Conservation (phyloP, 2,797 vertebrate genomes). For the Pterois miles region DNA sequence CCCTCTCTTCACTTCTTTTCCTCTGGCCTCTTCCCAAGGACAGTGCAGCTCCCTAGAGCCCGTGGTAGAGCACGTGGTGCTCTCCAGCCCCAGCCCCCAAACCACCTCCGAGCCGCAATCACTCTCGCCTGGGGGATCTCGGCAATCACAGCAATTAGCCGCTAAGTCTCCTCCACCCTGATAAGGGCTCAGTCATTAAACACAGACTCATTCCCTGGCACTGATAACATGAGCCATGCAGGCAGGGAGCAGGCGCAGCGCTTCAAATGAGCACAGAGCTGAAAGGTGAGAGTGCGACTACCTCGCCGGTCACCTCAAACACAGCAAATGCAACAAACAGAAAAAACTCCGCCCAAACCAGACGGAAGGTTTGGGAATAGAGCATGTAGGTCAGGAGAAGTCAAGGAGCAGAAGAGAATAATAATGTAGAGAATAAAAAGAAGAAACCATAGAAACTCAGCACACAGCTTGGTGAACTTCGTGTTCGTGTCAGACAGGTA, state of each 20-base stretch:
- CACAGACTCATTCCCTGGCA: conserved; percentile 81
- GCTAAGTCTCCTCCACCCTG: conserved; percentile 85
- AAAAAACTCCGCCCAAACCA: conserved; percentile 6
- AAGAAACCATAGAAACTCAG: neutral
- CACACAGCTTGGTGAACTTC: conserved; percentile 47
- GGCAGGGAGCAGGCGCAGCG: conserved; percentile 71
- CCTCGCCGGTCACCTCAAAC: conserved; percentile 50
- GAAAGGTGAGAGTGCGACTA: conserved; percentile 69
- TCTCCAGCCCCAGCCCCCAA: conserved; percentile 68
- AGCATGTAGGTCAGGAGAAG: conserved; percentile 13
- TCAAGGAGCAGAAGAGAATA: neutral
- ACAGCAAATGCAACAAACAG: conserved; percentile 7
- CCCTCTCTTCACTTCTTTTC: conserved; percentile 45
- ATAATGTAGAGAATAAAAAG: neutral
- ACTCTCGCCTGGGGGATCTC: conserved; percentile 78
- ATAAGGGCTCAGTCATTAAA: conserved; percentile 89
- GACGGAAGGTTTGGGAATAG: neutral
- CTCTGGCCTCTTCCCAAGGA: conserved; percentile 82
- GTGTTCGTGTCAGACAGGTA: conserved; percentile 50
- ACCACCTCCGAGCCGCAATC: conserved; percentile 71
- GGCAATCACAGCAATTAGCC: conserved; percentile 87
- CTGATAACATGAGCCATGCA: conserved; percentile 79
- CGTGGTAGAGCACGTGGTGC: conserved; percentile 63
- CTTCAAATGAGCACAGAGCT: conserved; percentile 63
- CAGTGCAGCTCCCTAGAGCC: conserved; percentile 74